These are phyloP conservation scores for Netelia inedita DNA, from an alignment of 2,888 invertebrate species.

Conservation along the genomic window DNA sequence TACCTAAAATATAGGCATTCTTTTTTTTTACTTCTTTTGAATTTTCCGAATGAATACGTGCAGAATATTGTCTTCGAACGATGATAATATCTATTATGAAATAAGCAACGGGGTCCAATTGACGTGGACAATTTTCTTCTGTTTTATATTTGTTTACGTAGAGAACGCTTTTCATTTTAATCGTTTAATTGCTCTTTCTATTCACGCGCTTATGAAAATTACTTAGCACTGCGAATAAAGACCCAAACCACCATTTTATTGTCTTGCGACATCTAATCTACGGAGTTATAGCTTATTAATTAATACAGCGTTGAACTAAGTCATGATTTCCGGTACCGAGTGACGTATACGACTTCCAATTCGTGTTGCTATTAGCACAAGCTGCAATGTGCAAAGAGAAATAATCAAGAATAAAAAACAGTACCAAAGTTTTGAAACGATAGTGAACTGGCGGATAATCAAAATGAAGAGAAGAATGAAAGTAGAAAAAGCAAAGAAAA, in stretches of 20 bases:
- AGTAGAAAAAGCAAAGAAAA: not conserved
- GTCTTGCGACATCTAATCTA: slow-evolving; percentile 11
- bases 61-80: slow-evolving; percentile 41
- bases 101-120: not conserved
- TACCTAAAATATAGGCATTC: slow-evolving; percentile 57
- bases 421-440: not conserved
- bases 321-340: not conserved
- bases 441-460: not conserved
- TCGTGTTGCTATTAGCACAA: slow-evolving; percentile 1
- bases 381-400: slow-evolving; percentile 14
- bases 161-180: too few relatives aligned
- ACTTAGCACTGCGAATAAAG: not conserved
- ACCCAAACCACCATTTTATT: not conserved
- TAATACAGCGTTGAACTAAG: not conserved
- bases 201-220: not conserved
- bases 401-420: not conserved
- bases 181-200: too few relatives aligned
- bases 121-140: not conserved
- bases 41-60: slow-evolving; percentile 36
- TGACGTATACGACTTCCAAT: not conserved
- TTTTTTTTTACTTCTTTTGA: slow-evolving; percentile 46
- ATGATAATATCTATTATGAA: slow-evolving; percentile 23
- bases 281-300: not conserved
- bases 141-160: too few relatives aligned
- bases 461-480: not conserved